Evolutionary conservation across 2,113 vertebrate species (phyloP), one percentile per base, ranked within the genome.

Genomic region (Elgaria multicarinata): DNA sequence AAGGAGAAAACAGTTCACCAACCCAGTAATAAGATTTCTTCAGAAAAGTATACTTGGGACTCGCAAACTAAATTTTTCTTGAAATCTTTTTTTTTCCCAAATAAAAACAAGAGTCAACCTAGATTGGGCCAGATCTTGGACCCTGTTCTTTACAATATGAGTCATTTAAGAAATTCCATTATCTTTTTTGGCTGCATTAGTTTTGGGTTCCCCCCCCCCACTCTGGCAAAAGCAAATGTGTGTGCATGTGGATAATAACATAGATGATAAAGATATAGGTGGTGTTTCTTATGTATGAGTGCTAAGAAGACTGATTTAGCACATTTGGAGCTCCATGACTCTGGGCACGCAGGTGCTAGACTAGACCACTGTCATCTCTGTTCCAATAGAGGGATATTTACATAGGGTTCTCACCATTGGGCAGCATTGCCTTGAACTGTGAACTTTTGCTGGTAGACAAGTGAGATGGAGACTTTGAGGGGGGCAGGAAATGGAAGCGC

Each of bases 1-100:
- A 92, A 95, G 94, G 91, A 87, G 81, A 80, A 88, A 86, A 84
- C 87, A 76, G 5, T 84, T 46, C 14, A 33, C 14, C 31, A 50
- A 46, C 16, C 33, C 44, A 87, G 20, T 36, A 76, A 0, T 0
- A 86, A 85, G 6, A 9, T n/a, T 1, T 71, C 20, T 91, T 3
- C 24, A 58, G 3, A 55, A 39, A 20, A 1, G 50, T 20, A 58
- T 74, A 44, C 75, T 90, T 31, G 16, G 16, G 69, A 20, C 16
- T 89, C 71, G 24, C 20, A 36, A 6, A 62, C 78, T 85, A 4
- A 67, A 28, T 1, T n/a, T 76, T 7, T 91, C 66, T 31, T 72
- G 6, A 77, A 91, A 87, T 7, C 24, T 33, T 81, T 87, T 66
- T 28, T 55, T 1, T n/a, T n/a, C n/a, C n/a, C n/a, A 78, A 36